Conservation (phyloP, 2,113 vertebrate species). For the Otus sunia region DNA sequence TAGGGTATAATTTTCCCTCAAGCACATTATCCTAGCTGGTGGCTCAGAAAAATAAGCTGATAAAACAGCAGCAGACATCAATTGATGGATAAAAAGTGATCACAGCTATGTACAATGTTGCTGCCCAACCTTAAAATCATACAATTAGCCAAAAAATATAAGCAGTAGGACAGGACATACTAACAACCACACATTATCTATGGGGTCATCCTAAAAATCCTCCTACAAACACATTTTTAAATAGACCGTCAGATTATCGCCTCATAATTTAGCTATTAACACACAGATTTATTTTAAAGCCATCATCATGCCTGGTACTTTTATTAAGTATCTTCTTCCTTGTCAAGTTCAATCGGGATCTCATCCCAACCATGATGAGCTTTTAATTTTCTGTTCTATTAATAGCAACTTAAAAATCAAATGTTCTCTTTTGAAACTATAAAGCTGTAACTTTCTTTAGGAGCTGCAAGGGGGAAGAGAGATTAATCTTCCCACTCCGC, state of each 20-base stretch:
- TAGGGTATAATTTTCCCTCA: slow-evolving; percentile 72
- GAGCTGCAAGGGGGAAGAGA: slow-evolving; percentile 24
- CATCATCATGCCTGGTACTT: slow-evolving; percentile 25
- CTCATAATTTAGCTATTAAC: slow-evolving; percentile 53
- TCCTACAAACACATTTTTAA: background rate
- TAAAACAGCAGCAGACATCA: slow-evolving; percentile 66
- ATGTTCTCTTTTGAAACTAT: slow-evolving; percentile 46
- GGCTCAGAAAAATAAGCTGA: slow-evolving; percentile 67
- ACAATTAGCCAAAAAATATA: slow-evolving; percentile 41
- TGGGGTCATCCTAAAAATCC: slow-evolving; percentile 7
- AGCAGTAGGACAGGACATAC: background rate
- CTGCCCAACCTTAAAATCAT: slow-evolving; percentile 60
- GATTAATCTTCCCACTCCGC: slow-evolving; percentile 28
- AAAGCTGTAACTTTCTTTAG: slow-evolving; percentile 46
- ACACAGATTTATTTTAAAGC: slow-evolving; percentile 55
- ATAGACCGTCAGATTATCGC: slow-evolving; percentile 18
- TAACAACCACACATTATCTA: background rate
- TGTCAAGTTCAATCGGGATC: slow-evolving; percentile 50
- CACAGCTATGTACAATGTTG: background rate
- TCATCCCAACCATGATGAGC: slow-evolving; percentile 46
- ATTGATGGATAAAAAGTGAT: slow-evolving; percentile 54
- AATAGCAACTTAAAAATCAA: slow-evolving; percentile 67
- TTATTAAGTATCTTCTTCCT: slow-evolving; percentile 47
- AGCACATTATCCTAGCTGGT: slow-evolving; percentile 65
- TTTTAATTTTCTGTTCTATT: slow-evolving; percentile 63